Base-by-base conservation (phyloP, 2,113 vertebrate genomes). In the Rattus rattus region DNA sequence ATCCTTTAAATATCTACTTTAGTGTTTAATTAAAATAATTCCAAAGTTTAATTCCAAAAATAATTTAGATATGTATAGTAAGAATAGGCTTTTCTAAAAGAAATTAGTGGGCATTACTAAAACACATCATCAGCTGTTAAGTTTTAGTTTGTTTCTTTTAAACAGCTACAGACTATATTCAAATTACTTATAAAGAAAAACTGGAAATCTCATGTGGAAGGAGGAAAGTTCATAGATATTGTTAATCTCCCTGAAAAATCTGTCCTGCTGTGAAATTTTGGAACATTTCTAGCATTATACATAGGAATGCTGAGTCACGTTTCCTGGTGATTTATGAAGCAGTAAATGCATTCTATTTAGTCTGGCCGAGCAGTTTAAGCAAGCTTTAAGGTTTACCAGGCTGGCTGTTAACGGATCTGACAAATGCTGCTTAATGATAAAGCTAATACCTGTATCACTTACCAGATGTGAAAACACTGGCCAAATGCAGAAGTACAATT, bases 41-140 rank as follows among this genome's bases (percentile, higher is more conserved):
- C 13, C 91, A 90, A 65, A 80, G 70, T 61, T 95, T 94, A 87
- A 94, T 91, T 95, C 43, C 91, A 90, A 94, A 91, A 76, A 79
- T 26, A 95, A 85, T 85, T 79, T 81, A 95, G 14, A 63, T 96
- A 89, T 86, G 91, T 95, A 47, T 88, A 92, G n/a, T 93, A 77
- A 84, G 12, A 93, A 94, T 88, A 90, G 59, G 49, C 17, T 94
- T 92, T 85, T 75, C 36, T 81, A 79, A 92, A 95, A 91, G 93
- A 97, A 77, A 85, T 56, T 76, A 49, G 61, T 52, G 94, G 84
- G 4, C 63, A 92, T 94, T 92, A 94, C 70, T 97, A 97, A 92
- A 95, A 76, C 96, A 97, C 94, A 97, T 97, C 95, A 93, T 96
- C 97, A 98, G 95, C 96, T 97, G 94, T 96, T 94, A 96, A 83